Conservation (phyloP, 2,888 invertebrate species). For the Eupithecia vulgata region DNA sequence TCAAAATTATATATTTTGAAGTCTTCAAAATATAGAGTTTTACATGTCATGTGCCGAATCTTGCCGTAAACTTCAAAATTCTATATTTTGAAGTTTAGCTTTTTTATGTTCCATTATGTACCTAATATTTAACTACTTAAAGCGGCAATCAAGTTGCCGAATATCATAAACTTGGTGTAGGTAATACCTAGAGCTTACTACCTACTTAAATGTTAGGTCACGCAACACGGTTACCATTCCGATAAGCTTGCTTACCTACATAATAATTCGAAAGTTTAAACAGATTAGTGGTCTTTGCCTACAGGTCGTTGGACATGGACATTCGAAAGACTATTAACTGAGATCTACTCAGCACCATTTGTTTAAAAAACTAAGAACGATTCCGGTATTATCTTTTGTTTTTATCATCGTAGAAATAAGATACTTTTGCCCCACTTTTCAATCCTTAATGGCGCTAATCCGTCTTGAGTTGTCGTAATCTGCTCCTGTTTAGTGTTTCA, state of each 20-base stretch:
- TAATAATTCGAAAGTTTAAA: not conserved
- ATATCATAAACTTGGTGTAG: conserved; percentile 14
- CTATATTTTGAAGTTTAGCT: not conserved
- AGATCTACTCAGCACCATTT: too few species aligned
- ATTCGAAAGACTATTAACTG: not conserved
- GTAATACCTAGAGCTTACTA: conserved; percentile 14
- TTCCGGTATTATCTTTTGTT: not conserved
- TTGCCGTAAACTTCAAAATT: too few species aligned
- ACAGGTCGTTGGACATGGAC: not conserved
- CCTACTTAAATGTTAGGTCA: conserved; percentile 43
- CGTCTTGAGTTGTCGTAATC: not conserved
- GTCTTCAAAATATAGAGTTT: too few species aligned
- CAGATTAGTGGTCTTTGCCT: not conserved
- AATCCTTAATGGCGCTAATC: not conserved
- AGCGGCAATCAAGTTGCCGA: conserved; percentile 4
- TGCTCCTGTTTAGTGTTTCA: not conserved
- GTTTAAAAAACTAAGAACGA: not conserved
- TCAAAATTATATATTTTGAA: too few species aligned
- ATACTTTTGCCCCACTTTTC: not conserved
- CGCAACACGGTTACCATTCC: conserved; percentile 52
- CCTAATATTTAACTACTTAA: not conserved
- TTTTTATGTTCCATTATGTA: not conserved
- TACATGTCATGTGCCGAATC: too few species aligned
- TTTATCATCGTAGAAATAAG: not conserved
- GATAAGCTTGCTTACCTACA: conserved; percentile 40